Evolutionary conservation across 2,888 invertebrate genomes (phyloP).

Genomic region (Idaea straminata): DNA sequence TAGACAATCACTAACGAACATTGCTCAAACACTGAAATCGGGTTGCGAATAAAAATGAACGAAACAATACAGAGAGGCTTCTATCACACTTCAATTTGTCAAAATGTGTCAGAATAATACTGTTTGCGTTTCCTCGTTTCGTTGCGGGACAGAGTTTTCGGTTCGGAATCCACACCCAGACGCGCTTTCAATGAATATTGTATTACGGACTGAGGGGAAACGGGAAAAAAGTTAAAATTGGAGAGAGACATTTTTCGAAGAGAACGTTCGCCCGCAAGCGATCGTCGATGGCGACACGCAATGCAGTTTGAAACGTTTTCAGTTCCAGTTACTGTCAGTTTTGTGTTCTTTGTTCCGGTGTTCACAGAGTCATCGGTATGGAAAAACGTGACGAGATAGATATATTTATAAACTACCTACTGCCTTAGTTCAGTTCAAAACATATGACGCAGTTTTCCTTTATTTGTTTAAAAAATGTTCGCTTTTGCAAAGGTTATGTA

Average conservation of each 20-base stretch:
- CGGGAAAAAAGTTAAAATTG: conserved; percentile 46
- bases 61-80: conserved; percentile 54
- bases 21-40: conserved; percentile 62
- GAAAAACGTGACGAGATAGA: conserved; percentile 52
- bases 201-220: conserved; percentile 47
- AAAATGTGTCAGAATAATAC: conserved; percentile 60
- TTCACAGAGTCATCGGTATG: conserved; percentile 43
- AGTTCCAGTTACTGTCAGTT: conserved; percentile 36
- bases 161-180: conserved; percentile 44
- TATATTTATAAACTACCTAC: conserved; percentile 16
- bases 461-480: background rate
- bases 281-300: conserved; percentile 31
- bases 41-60: conserved; percentile 65
- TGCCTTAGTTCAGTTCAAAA: conserved; percentile 35
- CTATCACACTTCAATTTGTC: conserved; percentile 68
- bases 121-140: conserved; percentile 45
- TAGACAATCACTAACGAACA: conserved; percentile 72
- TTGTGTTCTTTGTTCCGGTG: conserved; percentile 47
- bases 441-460: conserved; percentile 13
- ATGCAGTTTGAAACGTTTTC: conserved; percentile 44
- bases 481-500: background rate
- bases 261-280: conserved; percentile 34
- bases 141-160: conserved; percentile 30
- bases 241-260: conserved; percentile 35
- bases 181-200: conserved; percentile 56